Conservation (phyloP, 2,888 invertebrate species). For the Xanthia togata region DNA sequence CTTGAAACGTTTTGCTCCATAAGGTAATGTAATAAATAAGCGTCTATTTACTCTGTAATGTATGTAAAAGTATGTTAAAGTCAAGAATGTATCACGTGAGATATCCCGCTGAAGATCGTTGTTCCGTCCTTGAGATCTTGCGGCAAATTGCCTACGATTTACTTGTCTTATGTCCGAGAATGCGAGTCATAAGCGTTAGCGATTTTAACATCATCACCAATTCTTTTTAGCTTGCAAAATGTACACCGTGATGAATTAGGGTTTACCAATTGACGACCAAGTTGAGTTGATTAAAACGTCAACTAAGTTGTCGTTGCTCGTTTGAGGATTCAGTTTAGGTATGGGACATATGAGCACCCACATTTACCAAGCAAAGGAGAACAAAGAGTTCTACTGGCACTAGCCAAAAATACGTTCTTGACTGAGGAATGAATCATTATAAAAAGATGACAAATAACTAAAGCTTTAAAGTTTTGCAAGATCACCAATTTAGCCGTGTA, state of each 20-base stretch:
- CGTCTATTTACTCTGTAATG: neutral
- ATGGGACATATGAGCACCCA: too few species aligned
- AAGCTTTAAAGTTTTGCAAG: neutral
- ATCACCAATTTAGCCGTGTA: neutral
- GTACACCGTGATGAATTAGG: neutral
- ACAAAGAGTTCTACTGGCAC: neutral
- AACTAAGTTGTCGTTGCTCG: neutral
- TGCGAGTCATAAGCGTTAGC: neutral
- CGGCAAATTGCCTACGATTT: conserved; percentile 58
- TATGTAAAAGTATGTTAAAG: conserved; percentile 23
- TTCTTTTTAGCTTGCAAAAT: neutral
- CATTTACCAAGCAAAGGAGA: too few species aligned
- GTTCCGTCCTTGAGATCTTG: conserved; percentile 29
- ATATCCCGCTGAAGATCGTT: neutral
- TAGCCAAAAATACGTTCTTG: neutral
- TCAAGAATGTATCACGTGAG: conserved; percentile 7
- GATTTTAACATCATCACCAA: neutral
- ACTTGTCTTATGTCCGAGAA: conserved; percentile 28
- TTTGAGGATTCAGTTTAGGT: neutral
- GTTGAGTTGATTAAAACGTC: conserved; percentile 24
- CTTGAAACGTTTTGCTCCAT: neutral
- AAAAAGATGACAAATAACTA: neutral
- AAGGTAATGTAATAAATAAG: conserved; percentile 1
- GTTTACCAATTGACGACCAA: neutral
- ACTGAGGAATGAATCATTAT: neutral